Evolutionary conservation across 1,140 invertebrate genomes (phyloP).

Genomic region (Drosophila tropicalis): DNA sequence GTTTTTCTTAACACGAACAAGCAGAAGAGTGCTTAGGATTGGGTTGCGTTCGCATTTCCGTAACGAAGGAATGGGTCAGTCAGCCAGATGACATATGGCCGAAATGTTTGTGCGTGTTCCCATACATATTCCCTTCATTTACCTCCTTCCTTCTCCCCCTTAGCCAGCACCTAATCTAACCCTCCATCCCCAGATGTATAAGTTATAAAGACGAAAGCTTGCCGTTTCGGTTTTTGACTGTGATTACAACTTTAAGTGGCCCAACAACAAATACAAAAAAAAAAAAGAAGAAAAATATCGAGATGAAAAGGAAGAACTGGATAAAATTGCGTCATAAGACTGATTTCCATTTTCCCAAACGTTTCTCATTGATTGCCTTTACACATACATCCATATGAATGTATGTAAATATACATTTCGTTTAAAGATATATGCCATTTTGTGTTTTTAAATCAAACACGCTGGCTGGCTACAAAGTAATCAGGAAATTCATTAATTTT

Average conservation of each 20-base stretch:
- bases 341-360: constrained; percentile 3
- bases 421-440: neutral
- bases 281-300: neutral
- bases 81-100: constrained; percentile 17
- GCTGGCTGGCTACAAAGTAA: neutral
- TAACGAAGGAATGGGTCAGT: constrained; percentile 7
- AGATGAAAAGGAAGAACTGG: constrained; percentile 3
- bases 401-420: neutral
- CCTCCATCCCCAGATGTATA: neutral
- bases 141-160: neutral
- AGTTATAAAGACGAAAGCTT: constrained; percentile 11
- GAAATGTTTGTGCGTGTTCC: constrained; percentile 13
- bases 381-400: neutral
- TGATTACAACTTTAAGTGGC: constrained; percentile 24
- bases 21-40: constrained; percentile 6
- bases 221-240: constrained; percentile 16
- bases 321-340: neutral
- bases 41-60: neutral
- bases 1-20: constrained; percentile 24
- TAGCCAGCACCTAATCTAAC: neutral
- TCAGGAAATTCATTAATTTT: neutral
- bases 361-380: constrained; percentile 5
- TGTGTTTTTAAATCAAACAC: too few species aligned
- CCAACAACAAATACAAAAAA: neutral
- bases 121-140: neutral